These are phyloP conservation scores for Lerema accius DNA, from an alignment of 1,140 invertebrate genomes.

Conservation along the genomic window DNA sequence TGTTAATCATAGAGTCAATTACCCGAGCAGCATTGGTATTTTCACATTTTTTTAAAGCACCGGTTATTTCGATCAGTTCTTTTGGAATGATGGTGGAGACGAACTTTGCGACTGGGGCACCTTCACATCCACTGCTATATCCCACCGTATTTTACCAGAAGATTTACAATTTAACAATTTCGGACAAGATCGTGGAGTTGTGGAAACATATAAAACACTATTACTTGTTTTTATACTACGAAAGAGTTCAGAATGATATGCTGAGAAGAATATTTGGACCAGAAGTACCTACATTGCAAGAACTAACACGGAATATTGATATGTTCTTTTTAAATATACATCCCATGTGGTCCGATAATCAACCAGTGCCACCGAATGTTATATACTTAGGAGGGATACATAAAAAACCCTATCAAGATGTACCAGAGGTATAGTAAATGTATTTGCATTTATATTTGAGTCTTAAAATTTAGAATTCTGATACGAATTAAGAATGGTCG, in stretches of 20 bases:
- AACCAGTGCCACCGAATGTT: slow-evolving; percentile 76
- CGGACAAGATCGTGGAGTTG: slow-evolving; percentile 45
- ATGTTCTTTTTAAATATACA: slow-evolving; percentile 83
- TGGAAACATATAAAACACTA: neutral
- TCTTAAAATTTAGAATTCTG: too few relatives aligned
- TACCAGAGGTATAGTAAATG: slow-evolving; percentile 44
- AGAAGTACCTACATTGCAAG: slow-evolving; percentile 58
- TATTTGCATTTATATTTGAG: slow-evolving; percentile 34
- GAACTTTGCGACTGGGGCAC: slow-evolving; percentile 55
- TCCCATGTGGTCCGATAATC: slow-evolving; percentile 69
- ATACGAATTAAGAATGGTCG: too few relatives aligned
- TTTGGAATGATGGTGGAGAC: slow-evolving; percentile 32
- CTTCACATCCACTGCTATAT: slow-evolving; percentile 67
- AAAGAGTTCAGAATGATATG: slow-evolving; percentile 48
- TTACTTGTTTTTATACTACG: neutral
- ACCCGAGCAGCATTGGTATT: slow-evolving; percentile 47
- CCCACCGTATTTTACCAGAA: slow-evolving; percentile 53
- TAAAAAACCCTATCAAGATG: slow-evolving; percentile 58
- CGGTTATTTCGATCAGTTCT: slow-evolving; percentile 66
- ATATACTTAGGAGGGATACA: slow-evolving; percentile 80
- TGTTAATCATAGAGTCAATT: slow-evolving; percentile 55
- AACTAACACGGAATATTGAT: slow-evolving; percentile 77
- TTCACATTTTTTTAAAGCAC: slow-evolving; percentile 67
- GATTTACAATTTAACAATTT: slow-evolving; percentile 33
- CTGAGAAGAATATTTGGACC: slow-evolving; percentile 69